Conservation (phyloP, 2,113 vertebrate species). For the Otocyon megalotis region DNA sequence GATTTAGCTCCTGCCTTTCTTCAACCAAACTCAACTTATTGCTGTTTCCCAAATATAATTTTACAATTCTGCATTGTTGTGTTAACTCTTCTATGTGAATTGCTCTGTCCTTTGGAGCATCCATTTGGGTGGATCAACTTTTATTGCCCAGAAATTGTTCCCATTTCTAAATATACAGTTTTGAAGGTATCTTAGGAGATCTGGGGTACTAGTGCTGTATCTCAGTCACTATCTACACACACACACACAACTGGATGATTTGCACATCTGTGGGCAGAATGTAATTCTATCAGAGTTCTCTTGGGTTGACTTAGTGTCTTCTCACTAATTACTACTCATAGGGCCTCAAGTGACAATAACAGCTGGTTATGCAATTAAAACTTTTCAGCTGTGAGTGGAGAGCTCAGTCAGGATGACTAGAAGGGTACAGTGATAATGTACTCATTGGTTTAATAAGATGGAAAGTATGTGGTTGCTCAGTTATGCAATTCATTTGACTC, state of each 20-base stretch:
- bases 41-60: background rate
- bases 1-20: background rate
- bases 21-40: background rate
- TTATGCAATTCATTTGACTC: slow-evolving; percentile 82
- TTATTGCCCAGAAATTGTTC: background rate
- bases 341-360: slow-evolving; percentile 62
- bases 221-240: background rate
- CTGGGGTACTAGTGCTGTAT: background rate
- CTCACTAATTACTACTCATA: slow-evolving; percentile 63
- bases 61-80: background rate
- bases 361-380: slow-evolving; percentile 77
- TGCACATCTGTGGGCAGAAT: slow-evolving; percentile 54
- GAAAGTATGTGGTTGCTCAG: slow-evolving; percentile 74
- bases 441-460: slow-evolving; percentile 83
- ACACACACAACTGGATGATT: background rate
- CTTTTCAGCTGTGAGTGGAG: slow-evolving; percentile 62
- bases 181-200: background rate
- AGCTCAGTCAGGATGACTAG: slow-evolving; percentile 58
- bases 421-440: slow-evolving; percentile 49
- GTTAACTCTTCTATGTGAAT: background rate
- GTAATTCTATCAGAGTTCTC: slow-evolving; percentile 51
- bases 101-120: background rate
- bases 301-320: slow-evolving; percentile 61
- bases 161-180: background rate
- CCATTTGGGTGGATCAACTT: background rate